phyloP scores from a whole-genome alignment of 2,113 vertebrate species.

The Dolichotis patagonum region DNA sequence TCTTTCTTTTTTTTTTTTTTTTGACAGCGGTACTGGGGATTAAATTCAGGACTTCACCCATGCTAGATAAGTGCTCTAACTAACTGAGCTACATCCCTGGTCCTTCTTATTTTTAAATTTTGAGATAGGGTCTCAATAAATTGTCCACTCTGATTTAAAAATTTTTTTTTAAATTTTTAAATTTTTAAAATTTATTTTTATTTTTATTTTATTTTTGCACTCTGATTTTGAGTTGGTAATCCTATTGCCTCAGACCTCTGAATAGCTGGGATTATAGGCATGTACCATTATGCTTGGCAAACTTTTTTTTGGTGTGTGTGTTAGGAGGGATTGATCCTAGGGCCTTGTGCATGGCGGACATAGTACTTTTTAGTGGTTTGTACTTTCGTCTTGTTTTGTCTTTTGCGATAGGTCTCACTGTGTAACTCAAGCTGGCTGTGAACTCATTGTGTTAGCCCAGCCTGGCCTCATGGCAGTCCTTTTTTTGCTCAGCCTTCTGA shows the following conservation, averaged over 20 bases:
- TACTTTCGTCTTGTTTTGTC: neutral
- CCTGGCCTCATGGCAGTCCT: neutral
- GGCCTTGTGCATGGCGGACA: neutral
- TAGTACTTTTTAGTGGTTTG: neutral
- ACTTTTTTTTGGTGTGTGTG: neutral
- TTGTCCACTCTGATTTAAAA: neutral
- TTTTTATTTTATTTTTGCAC: too few species aligned
- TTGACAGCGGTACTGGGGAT: too few species aligned
- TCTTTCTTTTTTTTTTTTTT: too few species aligned
- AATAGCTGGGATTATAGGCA: neutral
- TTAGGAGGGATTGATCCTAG: neutral
- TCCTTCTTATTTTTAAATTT: neutral
- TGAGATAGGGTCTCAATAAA: neutral
- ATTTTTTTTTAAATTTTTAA: too few species aligned
- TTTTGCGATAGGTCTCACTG: neutral
- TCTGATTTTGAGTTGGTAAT: neutral
- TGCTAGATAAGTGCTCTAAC: neutral
- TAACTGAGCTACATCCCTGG: neutral
- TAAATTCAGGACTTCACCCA: neutral
- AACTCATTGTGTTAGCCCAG: neutral
- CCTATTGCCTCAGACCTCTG: neutral
- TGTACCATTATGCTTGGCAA: neutral
- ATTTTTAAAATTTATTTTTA: too few species aligned
- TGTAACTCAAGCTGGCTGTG: neutral
- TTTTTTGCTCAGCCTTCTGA: neutral